Conservation (phyloP, 2,888 invertebrate species). For the Biston stratarius region DNA sequence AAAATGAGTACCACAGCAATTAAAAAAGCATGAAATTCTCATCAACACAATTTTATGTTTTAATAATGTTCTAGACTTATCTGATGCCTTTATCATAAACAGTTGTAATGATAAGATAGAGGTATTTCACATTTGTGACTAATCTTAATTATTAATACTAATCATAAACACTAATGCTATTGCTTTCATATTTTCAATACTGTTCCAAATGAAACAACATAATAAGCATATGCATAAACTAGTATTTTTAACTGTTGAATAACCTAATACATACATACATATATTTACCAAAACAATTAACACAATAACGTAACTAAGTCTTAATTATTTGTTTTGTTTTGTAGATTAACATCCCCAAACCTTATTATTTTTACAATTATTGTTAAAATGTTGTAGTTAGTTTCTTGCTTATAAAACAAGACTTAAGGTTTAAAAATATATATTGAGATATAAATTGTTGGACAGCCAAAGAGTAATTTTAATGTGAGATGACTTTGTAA, state of each 20-base stretch:
- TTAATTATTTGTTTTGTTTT: no score
- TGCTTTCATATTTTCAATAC: neutral
- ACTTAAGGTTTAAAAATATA: no score
- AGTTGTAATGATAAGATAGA: constrained; percentile 25
- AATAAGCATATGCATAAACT: neutral
- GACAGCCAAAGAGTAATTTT: no score
- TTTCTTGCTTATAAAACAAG: no score
- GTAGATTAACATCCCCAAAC: neutral
- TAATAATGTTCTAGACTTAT: constrained; percentile 10
- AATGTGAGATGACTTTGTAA: neutral
- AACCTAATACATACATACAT: neutral
- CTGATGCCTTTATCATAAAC: constrained; percentile 15
- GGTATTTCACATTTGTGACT: constrained; percentile 22
- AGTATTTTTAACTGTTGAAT: no score
- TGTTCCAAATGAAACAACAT: neutral
- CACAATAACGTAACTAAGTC: no score
- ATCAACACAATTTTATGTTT: neutral
- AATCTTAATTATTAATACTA: constrained; percentile 15
- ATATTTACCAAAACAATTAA: no score
- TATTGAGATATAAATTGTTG: no score
- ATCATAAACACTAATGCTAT: neutral
- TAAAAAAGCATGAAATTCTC: no score
- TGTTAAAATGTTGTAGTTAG: no score
- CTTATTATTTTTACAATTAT: no score
- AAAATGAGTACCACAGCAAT: neutral